Percentiles rank a stretch among this genome's conserved stretches.
phyloP scores from a whole-genome alignment of 2,113 vertebrate genomes.

The Sceloporus tristichus region DNA sequence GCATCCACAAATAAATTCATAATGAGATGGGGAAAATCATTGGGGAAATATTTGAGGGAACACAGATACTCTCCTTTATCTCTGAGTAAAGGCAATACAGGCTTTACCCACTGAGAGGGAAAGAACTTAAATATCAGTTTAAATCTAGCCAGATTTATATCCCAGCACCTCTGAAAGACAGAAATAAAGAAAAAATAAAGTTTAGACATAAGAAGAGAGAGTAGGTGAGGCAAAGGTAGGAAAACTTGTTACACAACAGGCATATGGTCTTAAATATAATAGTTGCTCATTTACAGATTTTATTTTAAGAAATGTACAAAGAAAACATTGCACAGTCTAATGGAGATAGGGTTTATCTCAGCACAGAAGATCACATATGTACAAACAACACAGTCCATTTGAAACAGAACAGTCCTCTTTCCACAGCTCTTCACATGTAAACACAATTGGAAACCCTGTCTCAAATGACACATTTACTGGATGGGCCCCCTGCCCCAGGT shows the following conservation, averaged over 20 bases:
- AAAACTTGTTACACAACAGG: background rate
- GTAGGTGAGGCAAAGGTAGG: accelerated
- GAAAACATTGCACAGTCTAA: conserved; percentile 48
- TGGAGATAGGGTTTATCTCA: conserved; percentile 44
- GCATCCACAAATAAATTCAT: background rate
- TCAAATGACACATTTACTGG: conserved; percentile 3
- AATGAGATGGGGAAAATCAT: background rate
- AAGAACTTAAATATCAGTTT: background rate
- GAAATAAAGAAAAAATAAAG: background rate
- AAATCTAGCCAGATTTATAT: background rate
- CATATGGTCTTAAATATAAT: accelerated
- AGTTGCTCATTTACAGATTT: conserved; percentile 62
- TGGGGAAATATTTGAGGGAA: background rate
- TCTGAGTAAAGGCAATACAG: background rate
- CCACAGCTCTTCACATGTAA: conserved; percentile 68
- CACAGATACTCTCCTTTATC: background rate
- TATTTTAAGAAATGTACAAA: conserved; percentile 79
- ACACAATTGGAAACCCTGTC: conserved; percentile 30
- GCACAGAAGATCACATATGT: conserved; percentile 53
- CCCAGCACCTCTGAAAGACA: background rate
- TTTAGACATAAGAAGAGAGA: background rate
- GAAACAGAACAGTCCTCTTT: background rate
- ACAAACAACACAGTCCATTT: conserved; percentile 72
- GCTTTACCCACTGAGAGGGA: background rate
- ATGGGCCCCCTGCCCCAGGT: conserved; percentile 30